These are phyloP conservation scores for Harmothoe impar DNA, from an alignment of 2,888 invertebrate genomes.

Conservation along the genomic window DNA sequence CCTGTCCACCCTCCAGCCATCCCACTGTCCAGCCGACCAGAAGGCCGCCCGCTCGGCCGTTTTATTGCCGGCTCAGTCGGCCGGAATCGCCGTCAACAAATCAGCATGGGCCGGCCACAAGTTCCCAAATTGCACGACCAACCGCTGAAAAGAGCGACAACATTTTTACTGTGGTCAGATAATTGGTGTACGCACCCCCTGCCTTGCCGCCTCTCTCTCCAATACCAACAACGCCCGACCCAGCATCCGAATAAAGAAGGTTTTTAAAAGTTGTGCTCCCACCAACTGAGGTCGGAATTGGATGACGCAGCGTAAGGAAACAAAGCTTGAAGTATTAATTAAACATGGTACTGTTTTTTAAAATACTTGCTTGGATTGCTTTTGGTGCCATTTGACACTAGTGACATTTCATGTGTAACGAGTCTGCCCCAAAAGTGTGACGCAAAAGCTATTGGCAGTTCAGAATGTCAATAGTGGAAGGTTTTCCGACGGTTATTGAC, in stretches of 20 bases:
- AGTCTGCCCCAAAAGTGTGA: too few species aligned
- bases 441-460: too few species aligned
- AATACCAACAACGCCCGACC: too few species aligned
- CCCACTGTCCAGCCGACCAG: constrained; percentile 32
- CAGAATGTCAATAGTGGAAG: too few species aligned
- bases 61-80: constrained; percentile 4
- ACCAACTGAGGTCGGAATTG: neutral
- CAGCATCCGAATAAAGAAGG: too few species aligned
- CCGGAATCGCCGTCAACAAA: neutral
- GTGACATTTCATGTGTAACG: too few species aligned
- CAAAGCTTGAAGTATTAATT: neutral
- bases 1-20: neutral
- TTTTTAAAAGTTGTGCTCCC: too few species aligned
- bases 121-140: neutral
- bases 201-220: neutral
- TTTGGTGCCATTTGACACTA: too few species aligned
- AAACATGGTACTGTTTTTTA: neutral
- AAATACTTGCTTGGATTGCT: too few species aligned
- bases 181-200: neutral
- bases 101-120: neutral
- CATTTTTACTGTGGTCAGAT: neutral
- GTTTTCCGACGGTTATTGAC: too few species aligned
- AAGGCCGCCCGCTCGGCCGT: neutral
- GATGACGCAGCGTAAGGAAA: neutral
- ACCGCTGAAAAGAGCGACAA: neutral